A percentile compares a stretch with the other conserved stretches of the same genome.
These are phyloP conservation scores for Origma solitaria DNA, from an alignment of 2,113 vertebrate species.

Conservation along the genomic window DNA sequence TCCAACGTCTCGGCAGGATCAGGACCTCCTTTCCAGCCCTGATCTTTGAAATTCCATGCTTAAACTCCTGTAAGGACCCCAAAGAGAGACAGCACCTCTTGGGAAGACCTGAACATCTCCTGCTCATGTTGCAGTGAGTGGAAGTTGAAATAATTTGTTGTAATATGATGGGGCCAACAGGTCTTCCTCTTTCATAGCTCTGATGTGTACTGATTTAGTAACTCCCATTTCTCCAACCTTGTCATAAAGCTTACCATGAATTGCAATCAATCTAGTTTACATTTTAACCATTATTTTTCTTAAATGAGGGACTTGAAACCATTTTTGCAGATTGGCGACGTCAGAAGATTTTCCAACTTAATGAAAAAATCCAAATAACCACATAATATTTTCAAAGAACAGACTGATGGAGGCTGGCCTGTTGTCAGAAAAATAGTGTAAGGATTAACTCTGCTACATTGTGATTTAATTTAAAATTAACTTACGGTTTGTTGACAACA, in stretches of 20 bases:
- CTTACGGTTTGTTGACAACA: slow-evolving; percentile 55
- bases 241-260: slow-evolving; percentile 1
- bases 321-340: slow-evolving; percentile 16
- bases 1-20: not conserved
- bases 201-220: not conserved
- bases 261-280: slow-evolving; percentile 19
- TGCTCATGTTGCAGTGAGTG: not conserved
- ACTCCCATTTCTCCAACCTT: not conserved
- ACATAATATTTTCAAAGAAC: not conserved
- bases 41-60: not conserved
- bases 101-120: not conserved
- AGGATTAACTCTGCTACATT: slow-evolving; percentile 44
- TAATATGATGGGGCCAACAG: not conserved
- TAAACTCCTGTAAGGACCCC: not conserved
- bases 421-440: slow-evolving; percentile 41
- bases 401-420: slow-evolving; percentile 9
- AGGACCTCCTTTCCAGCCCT: not conserved
- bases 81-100: not conserved
- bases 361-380: slow-evolving; percentile 30
- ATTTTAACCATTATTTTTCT: slow-evolving; percentile 29
- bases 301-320: slow-evolving; percentile 3
- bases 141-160: slow-evolving; percentile 15
- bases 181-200: not conserved
- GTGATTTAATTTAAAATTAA: slow-evolving; percentile 67
- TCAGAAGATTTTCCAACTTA: slow-evolving; percentile 43